phyloP scores from a whole-genome alignment of 2,888 invertebrate species.

The Hydrotaea cyrtoneurina region DNA sequence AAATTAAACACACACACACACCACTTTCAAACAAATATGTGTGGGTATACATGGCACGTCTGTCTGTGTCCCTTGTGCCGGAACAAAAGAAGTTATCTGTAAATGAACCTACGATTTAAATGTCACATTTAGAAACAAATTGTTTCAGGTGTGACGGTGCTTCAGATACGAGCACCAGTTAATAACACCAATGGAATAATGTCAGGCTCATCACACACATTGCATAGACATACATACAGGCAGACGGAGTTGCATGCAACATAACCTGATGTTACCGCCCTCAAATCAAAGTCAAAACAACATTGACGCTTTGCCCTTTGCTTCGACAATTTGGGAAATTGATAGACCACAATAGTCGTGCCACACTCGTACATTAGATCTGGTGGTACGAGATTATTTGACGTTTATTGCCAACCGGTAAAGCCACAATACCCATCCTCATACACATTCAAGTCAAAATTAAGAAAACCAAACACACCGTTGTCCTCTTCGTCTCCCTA shows the following conservation, averaged over 20 bases:
- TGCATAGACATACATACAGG: neutral
- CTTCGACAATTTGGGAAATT: conserved; percentile 15
- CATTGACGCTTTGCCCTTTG: neutral
- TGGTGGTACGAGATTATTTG: neutral
- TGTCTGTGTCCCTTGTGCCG: neutral
- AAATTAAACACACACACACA: neutral
- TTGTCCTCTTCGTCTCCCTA: neutral
- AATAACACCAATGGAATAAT: neutral
- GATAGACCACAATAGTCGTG: conserved; percentile 24
- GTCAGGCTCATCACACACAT: no score
- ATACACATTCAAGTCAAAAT: conserved; percentile 2
- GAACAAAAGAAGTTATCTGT: conserved; percentile 10
- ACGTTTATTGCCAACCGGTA: neutral
- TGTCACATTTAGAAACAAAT: conserved; percentile 49
- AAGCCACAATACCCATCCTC: neutral
- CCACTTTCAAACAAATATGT: no score
- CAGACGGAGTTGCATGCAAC: neutral
- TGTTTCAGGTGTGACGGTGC: conserved; percentile 45
- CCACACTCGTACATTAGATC: neutral
- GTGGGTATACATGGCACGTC: neutral
- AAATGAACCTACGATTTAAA: conserved; percentile 45
- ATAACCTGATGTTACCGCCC: neutral
- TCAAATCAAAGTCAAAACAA: conserved; percentile 8
- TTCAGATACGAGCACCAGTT: neutral
- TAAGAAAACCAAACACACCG: conserved; percentile 22